Evolutionary conservation across 2,797 vertebrate genomes (phyloP).

Genomic region (Typhlichthys eigenmanni): DNA sequence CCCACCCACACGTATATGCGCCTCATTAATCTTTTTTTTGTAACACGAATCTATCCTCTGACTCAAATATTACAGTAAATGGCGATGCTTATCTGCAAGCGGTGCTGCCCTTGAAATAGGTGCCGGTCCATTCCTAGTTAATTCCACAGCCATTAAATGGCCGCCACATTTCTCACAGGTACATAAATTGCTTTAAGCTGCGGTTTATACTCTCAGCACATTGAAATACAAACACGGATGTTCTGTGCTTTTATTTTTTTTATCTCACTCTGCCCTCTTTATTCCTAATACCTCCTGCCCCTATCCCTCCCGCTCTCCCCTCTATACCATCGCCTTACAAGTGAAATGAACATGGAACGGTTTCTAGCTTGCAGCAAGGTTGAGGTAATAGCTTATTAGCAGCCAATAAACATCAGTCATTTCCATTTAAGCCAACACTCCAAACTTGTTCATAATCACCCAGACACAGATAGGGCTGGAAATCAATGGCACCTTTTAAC

Average conservation of each 20-base stretch:
- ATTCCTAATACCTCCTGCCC: conserved; percentile 53
- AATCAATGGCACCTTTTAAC: conserved; percentile 66
- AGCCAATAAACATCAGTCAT: conserved; percentile 74
- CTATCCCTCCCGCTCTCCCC: conserved; percentile 29
- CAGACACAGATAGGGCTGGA: conserved; percentile 50
- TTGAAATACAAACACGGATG: conserved; percentile 73
- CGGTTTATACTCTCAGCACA: conserved; percentile 63
- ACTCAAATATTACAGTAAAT: conserved; percentile 79
- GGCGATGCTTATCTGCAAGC: conserved; percentile 75
- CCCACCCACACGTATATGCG: conserved; percentile 29
- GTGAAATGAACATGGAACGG: conserved; percentile 63
- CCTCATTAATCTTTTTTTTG: conserved; percentile 75
- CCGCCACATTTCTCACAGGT: conserved; percentile 69
- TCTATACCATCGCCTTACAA: conserved; percentile 20
- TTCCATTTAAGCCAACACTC: conserved; percentile 69
- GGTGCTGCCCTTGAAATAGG: conserved; percentile 74
- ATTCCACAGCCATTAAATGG: conserved; percentile 74
- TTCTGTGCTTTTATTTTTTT: conserved; percentile 50
- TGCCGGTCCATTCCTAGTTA: conserved; percentile 71
- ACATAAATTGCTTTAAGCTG: conserved; percentile 74
- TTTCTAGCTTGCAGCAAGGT: conserved; percentile 67
- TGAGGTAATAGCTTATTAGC: conserved; percentile 75
- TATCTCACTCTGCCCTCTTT: conserved; percentile 64
- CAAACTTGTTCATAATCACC: conserved; percentile 62
- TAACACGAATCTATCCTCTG: conserved; percentile 74